Base-by-base conservation (phyloP, 2,797 vertebrate species). In the Rhinogobio ventralis region DNA sequence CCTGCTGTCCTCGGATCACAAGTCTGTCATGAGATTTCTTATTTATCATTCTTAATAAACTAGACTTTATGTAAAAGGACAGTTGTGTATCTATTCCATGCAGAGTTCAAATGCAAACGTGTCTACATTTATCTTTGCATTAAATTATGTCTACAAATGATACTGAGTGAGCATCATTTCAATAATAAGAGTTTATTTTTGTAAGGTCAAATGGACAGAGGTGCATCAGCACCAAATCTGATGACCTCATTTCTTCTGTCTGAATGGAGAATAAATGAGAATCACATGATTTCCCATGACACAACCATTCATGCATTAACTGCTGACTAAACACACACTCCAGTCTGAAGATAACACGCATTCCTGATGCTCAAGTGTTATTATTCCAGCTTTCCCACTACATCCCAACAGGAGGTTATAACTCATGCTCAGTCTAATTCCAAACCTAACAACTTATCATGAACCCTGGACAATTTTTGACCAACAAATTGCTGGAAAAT, bases 321-420 rank as follows among this genome's bases (percentile, higher is more conserved):
- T 86, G 86, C 85, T 89, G 85, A 85, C 64, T n/a, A 66, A 82
- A 89, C 67, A 79, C 53, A 42, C 53, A 42, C 81, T 71, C 49
- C 69, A 82, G 79, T 55, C 80, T 80, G 83, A 79, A 76, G 60
- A 81, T 64, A 20, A 79, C 8, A 42, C 36, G 66, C 69, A 85
- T 73, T 83, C 51, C 69, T 46, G 46, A 79, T 28, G 81, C 45
- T 83, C 81, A 82, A 74, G 81, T 14, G 53, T 51, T 36, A 36
- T 53, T 36, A n/a, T 53, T 49, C 51, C 60, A 49, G 25, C 42
- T 15, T 39, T 81, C 66, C 36, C 49, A 42, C 66, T 42, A 20
- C 49, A 57, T 68, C 51, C 67, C 33, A 20, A 28, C 13, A 15
- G 11, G 57, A 60, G 60, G 25, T 28, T 28, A 62, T 2, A 15